These are phyloP conservation scores for Pelodiscus sinensis DNA, from an alignment of 2,113 vertebrate genomes.

Conservation along the genomic window DNA sequence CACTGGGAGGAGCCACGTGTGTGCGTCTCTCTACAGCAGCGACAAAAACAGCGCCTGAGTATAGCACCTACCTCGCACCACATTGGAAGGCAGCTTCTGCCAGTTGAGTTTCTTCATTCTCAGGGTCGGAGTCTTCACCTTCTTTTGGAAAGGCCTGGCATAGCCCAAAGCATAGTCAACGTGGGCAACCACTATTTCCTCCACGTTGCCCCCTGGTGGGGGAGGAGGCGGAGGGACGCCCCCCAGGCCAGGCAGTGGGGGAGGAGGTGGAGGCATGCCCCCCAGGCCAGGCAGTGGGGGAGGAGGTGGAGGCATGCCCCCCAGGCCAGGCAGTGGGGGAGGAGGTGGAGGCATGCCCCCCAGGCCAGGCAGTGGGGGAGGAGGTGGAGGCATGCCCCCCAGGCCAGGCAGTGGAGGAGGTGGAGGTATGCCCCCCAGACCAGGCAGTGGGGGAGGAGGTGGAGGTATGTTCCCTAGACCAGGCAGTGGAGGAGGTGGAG, in stretches of 20 bases:
- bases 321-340: slow-evolving; percentile 39
- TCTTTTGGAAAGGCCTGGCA: slow-evolving; percentile 57
- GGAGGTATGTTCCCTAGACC: not conserved
- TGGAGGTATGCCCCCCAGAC: not conserved
- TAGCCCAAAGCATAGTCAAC: slow-evolving; percentile 73
- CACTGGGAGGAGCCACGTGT: accelerated
- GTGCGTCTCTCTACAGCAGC: not conserved
- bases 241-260: slow-evolving; percentile 13
- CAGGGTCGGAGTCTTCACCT: slow-evolving; percentile 80
- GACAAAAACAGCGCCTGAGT: not conserved
- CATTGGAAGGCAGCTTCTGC: slow-evolving; percentile 90
- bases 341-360: no score
- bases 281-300: slow-evolving; percentile 58
- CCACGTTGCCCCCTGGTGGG: slow-evolving; percentile 48
- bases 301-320: no score
- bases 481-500: slow-evolving; percentile 55
- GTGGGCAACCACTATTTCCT: slow-evolving; percentile 81
- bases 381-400: not conserved
- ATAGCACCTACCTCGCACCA: slow-evolving; percentile 82
- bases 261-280: slow-evolving; percentile 59
- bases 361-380: not conserved
- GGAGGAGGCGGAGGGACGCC: slow-evolving; percentile 49
- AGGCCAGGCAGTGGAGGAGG: slow-evolving; percentile 25
- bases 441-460: slow-evolving; percentile 6
- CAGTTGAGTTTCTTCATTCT: slow-evolving; percentile 99